A percentile compares a stretch with the other conserved stretches of the same genome.
phyloP scores from a whole-genome alignment of 1,140 invertebrate genomes.

The Drosophila kepulauana region DNA sequence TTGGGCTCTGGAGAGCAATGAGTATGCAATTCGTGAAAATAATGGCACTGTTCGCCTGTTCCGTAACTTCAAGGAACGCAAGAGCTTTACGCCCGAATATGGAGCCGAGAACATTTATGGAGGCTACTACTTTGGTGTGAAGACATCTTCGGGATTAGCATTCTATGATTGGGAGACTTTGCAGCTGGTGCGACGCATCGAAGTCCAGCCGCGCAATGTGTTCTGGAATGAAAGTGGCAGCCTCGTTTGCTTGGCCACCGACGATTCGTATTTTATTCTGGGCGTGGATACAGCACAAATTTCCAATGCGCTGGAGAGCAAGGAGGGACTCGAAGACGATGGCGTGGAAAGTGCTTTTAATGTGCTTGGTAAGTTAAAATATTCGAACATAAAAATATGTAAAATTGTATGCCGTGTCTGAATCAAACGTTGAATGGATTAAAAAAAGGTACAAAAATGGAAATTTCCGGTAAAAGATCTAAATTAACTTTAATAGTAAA shows the following conservation, averaged over 20 bases:
- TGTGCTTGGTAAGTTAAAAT: slow-evolving; percentile 86
- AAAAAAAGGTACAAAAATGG: too few species aligned
- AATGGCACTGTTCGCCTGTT: slow-evolving; percentile 96
- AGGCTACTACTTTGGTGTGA: slow-evolving; percentile 96
- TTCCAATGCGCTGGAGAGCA: slow-evolving; percentile 90
- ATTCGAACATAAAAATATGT: not conserved
- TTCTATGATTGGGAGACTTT: slow-evolving; percentile 99
- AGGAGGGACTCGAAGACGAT: slow-evolving; percentile 94
- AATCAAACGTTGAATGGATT: too few species aligned
- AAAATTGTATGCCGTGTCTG: too few species aligned
- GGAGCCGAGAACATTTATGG: slow-evolving; percentile 99
- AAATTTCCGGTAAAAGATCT: too few species aligned
- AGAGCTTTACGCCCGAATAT: slow-evolving; percentile 97
- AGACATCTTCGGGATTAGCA: slow-evolving; percentile 95
- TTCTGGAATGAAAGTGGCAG: slow-evolving; percentile 99
- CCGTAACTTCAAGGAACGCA: slow-evolving; percentile 99
- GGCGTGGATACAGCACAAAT: slow-evolving; percentile 94
- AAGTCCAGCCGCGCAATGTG: slow-evolving; percentile 88
- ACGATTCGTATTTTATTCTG: slow-evolving; percentile 98
- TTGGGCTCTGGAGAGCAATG: slow-evolving; percentile 98
- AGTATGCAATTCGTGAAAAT: slow-evolving; percentile 97
- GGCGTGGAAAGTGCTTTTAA: slow-evolving; percentile 99
- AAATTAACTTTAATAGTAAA: too few species aligned
- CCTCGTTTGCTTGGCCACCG: slow-evolving; percentile 96
- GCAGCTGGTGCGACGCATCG: slow-evolving; percentile 93